Conservation (phyloP, 2,113 vertebrate species). For the Gallinago jamesoni region DNA sequence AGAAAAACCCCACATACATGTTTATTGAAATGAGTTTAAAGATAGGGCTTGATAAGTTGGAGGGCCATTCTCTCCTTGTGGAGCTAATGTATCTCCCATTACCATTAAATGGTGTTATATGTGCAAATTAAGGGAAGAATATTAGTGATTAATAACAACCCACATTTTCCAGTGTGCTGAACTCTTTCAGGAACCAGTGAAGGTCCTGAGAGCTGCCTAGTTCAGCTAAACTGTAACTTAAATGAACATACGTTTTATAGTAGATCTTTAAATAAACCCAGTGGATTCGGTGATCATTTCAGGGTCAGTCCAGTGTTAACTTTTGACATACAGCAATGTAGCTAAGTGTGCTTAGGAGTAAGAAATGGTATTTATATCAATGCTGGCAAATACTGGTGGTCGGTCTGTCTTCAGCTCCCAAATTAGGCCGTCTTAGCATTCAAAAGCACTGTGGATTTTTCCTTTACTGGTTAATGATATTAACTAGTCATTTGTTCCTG, state of each 20-base stretch:
- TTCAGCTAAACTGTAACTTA: constrained; percentile 11
- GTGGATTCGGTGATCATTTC: constrained; percentile 7
- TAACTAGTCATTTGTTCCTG: constrained; percentile 66
- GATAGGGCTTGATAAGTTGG: neutral
- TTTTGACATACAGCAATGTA: constrained; percentile 29
- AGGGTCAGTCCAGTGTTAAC: constrained; percentile 28
- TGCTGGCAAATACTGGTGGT: constrained; percentile 46
- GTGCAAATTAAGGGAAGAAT: constrained; percentile 34
- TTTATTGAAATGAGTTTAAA: neutral
- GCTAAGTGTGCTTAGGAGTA: constrained; percentile 34
- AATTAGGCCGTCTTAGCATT: constrained; percentile 35
- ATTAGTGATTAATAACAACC: constrained; percentile 23
- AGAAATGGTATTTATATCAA: constrained; percentile 31
- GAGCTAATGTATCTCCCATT: constrained; percentile 43
- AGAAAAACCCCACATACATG: neutral
- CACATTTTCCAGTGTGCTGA: neutral
- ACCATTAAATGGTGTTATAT: constrained; percentile 38
- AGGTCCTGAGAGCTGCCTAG: neutral
- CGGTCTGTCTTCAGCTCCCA: constrained; percentile 45
- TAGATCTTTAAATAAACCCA: neutral
- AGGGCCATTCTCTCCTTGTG: neutral
- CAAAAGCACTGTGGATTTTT: neutral
- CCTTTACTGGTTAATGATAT: constrained; percentile 68
- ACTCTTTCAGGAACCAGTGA: constrained; percentile 2
- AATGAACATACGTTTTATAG: neutral